Conservation (phyloP, 2,797 vertebrate genomes). For the Craterocephalus amniculus region DNA sequence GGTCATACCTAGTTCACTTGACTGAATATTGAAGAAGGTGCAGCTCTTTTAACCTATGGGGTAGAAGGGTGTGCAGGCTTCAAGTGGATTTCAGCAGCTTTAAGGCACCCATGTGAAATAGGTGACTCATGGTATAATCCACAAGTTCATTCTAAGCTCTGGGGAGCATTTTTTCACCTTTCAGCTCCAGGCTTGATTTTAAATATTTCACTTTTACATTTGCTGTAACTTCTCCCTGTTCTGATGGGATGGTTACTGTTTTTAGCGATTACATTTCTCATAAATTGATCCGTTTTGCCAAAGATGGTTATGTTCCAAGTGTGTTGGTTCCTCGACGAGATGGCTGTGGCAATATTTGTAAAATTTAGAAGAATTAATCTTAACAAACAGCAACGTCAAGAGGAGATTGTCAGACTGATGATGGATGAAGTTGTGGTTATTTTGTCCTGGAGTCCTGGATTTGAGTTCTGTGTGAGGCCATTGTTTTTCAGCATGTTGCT, state of each 20-base stretch:
- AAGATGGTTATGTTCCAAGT: slow-evolving; percentile 2
- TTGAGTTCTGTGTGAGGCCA: not conserved
- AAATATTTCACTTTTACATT: too few species aligned
- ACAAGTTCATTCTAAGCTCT: not conserved
- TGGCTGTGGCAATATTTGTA: too few species aligned
- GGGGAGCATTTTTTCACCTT: not conserved
- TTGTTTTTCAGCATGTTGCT: not conserved
- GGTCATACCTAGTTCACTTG: too few species aligned
- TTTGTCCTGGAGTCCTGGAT: not conserved
- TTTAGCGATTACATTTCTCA: not conserved
- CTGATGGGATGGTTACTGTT: not conserved
- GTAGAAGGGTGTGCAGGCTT: too few species aligned
- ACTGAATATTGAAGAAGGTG: too few species aligned
- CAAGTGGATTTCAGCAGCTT: too few species aligned
- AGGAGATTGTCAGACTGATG: not conserved
- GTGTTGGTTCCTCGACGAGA: too few species aligned
- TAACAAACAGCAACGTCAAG: not conserved
- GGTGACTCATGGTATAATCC: too few species aligned
- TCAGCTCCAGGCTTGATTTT: too few species aligned
- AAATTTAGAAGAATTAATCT: not conserved
- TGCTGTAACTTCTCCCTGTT: not conserved
- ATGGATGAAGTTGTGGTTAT: not conserved
- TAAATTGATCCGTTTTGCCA: not conserved
- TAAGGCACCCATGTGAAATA: too few species aligned
- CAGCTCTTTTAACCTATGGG: too few species aligned